A percentile compares a stretch with the other conserved stretches of the same genome.
Evolutionary conservation across 2,888 invertebrate genomes (phyloP).

Genomic region (Dolomedes plantarius): DNA sequence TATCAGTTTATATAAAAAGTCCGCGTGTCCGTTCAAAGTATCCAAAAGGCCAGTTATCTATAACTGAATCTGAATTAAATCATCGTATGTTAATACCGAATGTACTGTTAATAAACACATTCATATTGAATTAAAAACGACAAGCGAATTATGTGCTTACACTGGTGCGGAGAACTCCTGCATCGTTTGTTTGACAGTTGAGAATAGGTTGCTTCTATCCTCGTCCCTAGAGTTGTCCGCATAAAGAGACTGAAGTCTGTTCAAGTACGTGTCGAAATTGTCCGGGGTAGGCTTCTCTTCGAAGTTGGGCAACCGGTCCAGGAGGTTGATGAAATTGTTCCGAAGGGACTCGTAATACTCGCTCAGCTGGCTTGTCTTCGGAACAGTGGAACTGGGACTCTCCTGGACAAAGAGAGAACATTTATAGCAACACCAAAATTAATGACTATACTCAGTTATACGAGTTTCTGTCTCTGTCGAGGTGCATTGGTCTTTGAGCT

Average conservation of each 20-base stretch:
- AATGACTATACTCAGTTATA: too few relatives aligned
- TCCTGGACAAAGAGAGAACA: conserved; percentile 62
- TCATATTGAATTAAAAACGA: too few relatives aligned
- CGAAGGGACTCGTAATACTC: conserved; percentile 95
- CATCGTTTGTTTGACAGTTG: conserved; percentile 91
- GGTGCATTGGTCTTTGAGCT: too few relatives aligned
- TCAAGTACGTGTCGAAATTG: conserved; percentile 94
- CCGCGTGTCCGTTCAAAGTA: too few relatives aligned
- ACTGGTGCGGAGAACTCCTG: conserved; percentile 92
- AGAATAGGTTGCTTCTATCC: conserved; percentile 87
- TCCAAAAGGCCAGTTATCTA: too few relatives aligned
- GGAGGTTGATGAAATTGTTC: conserved; percentile 92
- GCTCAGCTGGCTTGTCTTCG: conserved; percentile 86
- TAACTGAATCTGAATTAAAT: too few relatives aligned
- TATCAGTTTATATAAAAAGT: too few relatives aligned
- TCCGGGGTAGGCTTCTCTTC: conserved; percentile 80
- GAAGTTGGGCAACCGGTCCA: conserved; percentile 87
- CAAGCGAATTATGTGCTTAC: too few relatives aligned
- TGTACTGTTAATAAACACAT: too few relatives aligned
- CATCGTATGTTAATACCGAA: too few relatives aligned
- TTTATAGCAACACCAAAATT: background rate
- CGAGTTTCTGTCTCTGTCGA: too few relatives aligned
- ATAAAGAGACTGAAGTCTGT: conserved; percentile 93
- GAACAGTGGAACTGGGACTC: conserved; percentile 67
- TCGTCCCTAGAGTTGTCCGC: conserved; percentile 79